Conservation (phyloP, 2,113 vertebrate genomes). For the Eptesicus fuscus region DNA sequence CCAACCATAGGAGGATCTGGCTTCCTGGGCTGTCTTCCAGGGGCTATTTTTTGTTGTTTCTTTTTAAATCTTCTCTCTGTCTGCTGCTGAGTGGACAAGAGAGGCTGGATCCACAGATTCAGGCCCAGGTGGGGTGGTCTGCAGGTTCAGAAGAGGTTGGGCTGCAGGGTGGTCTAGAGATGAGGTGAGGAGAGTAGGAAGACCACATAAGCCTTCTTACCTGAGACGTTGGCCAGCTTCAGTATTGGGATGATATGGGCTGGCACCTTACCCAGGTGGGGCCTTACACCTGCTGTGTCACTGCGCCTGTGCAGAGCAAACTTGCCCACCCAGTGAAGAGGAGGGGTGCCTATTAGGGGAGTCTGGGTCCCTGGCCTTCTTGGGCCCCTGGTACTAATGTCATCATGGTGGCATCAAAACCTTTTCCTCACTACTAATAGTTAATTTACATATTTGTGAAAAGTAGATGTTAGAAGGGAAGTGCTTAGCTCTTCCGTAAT, state of each 20-base stretch:
- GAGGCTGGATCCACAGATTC: background rate
- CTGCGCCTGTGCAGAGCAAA: background rate
- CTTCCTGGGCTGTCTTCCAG: background rate
- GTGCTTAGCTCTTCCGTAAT: conserved; percentile 16
- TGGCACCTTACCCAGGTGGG: background rate
- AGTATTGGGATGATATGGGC: background rate
- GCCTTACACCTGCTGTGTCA: background rate
- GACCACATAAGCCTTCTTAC: background rate
- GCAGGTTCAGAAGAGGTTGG: background rate
- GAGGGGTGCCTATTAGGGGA: background rate
- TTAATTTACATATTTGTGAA: conserved; percentile 36
- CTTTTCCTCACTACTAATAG: background rate
- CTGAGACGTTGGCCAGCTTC: background rate
- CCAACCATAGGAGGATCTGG: background rate
- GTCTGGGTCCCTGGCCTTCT: background rate
- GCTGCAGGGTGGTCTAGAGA: background rate
- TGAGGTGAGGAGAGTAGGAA: background rate
- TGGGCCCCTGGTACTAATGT: background rate
- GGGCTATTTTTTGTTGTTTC: background rate
- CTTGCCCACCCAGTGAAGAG: background rate
- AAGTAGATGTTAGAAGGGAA: background rate
- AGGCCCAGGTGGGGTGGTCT: background rate
- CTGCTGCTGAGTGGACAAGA: background rate
- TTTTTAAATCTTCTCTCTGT: background rate
- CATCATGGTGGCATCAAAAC: background rate